phyloP scores from a whole-genome alignment of 2,888 invertebrate genomes.

The Caenorhabditis uteleia region DNA sequence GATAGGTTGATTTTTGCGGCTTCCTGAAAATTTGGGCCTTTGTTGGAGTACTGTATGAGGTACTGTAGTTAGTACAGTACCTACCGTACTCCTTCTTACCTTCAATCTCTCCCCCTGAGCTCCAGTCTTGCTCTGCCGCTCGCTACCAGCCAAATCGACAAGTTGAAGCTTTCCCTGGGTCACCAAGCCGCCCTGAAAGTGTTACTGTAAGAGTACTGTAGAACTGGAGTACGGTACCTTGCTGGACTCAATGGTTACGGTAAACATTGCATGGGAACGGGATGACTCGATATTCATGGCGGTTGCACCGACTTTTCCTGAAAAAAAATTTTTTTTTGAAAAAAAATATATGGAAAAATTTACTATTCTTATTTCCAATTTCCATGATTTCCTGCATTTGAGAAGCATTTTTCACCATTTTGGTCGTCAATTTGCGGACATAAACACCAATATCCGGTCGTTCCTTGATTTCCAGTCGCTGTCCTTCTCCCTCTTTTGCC shows the following conservation, averaged over 20 bases:
- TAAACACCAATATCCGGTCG: constrained; percentile 92
- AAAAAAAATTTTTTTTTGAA: too few relatives aligned
- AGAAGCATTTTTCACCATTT: constrained; percentile 95
- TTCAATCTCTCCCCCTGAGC: constrained; percentile 79
- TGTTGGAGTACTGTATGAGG: not conserved
- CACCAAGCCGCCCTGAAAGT: constrained; percentile 27
- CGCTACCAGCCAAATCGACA: constrained; percentile 96
- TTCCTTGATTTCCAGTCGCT: constrained; percentile 74
- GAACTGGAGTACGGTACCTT: not conserved
- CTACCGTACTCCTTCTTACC: constrained; percentile 59
- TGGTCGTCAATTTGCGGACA: constrained; percentile 93
- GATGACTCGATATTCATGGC: constrained; percentile 93
- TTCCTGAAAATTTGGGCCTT: constrained; percentile 73
- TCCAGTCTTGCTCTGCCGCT: constrained; percentile 90
- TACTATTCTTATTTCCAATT: constrained; percentile 91
- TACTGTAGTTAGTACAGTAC: not conserved
- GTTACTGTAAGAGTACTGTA: not conserved
- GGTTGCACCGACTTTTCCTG: constrained; percentile 82
- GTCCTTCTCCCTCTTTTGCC: constrained; percentile 81
- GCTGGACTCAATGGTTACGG: constrained; percentile 85
- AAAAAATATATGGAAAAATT: constrained; percentile 67
- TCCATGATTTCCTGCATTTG: constrained; percentile 93
- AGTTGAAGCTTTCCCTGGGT: constrained; percentile 92
- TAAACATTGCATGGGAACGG: constrained; percentile 87
- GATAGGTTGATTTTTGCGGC: constrained; percentile 98